Conservation (phyloP, 2,797 vertebrate species). For the Momotus momota region DNA sequence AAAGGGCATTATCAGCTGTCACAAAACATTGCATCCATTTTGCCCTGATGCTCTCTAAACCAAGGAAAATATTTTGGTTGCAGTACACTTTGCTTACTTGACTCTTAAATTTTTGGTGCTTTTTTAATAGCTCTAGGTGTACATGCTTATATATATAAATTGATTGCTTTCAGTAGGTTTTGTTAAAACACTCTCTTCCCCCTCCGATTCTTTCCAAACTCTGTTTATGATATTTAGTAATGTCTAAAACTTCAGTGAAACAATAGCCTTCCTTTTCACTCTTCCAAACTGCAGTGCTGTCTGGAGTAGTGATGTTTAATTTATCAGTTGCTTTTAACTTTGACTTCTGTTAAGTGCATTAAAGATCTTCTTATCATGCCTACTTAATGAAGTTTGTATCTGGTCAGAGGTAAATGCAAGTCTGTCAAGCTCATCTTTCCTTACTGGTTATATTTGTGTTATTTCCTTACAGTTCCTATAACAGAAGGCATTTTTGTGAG, state of each 20-base stretch:
- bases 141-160: accelerated
- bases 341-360: not conserved
- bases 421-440: not conserved
- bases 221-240: not conserved
- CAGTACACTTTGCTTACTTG: not conserved
- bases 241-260: not conserved
- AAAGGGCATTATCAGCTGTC: not conserved
- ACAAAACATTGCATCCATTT: not conserved
- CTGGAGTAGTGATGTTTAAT: not conserved
- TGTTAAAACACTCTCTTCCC: not conserved
- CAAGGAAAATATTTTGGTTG: not conserved
- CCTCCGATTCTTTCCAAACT: not conserved
- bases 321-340: not conserved
- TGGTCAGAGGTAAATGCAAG: not conserved
- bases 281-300: not conserved
- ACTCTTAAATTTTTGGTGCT: not conserved
- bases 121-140: not conserved
- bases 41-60: not conserved
- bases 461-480: not conserved
- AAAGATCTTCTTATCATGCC: not conserved
- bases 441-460: not conserved
- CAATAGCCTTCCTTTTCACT: not conserved
- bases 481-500: not conserved
- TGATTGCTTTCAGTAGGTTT: not conserved
- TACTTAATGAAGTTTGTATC: not conserved